Evolutionary conservation across 2,797 vertebrate species (phyloP).

Genomic region (Bovichtus variegatus): DNA sequence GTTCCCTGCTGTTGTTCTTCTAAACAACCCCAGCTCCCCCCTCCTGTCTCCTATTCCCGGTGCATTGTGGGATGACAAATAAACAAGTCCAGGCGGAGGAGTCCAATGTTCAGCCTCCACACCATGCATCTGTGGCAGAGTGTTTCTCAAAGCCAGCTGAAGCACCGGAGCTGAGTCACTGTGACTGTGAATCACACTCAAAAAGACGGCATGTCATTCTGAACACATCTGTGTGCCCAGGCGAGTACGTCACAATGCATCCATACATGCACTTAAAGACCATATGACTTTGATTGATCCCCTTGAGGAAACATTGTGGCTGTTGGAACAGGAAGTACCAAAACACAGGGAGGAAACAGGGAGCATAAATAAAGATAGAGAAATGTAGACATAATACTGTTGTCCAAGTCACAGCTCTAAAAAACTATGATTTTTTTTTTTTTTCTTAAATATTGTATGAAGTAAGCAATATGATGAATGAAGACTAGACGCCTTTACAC

Average conservation of each 20-base stretch:
- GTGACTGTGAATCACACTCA: conserved; percentile 48
- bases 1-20: conserved; percentile 73
- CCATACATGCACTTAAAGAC: not conserved
- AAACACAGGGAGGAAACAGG: not conserved
- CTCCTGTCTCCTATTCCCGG: conserved; percentile 45
- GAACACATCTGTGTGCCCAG: conserved; percentile 50
- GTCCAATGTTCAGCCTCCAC: conserved; percentile 69
- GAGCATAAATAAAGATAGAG: not conserved
- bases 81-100: conserved; percentile 71
- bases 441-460: not conserved
- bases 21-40: conserved; percentile 41
- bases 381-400: too few species aligned
- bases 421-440: too few species aligned
- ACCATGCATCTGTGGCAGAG: conserved; percentile 53
- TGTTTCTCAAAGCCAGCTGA: conserved; percentile 66
- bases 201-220: conserved; percentile 41
- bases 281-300: not conserved
- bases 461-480: too few species aligned
- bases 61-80: conserved; percentile 78
- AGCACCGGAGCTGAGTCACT: conserved; percentile 78
- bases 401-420: not conserved
- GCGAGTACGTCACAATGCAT: conserved; percentile 7
- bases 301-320: not conserved
- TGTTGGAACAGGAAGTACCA: not conserved
- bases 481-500: too few species aligned